These are phyloP conservation scores for Helleia helle DNA, from an alignment of 2,888 invertebrate species.

Conservation along the genomic window DNA sequence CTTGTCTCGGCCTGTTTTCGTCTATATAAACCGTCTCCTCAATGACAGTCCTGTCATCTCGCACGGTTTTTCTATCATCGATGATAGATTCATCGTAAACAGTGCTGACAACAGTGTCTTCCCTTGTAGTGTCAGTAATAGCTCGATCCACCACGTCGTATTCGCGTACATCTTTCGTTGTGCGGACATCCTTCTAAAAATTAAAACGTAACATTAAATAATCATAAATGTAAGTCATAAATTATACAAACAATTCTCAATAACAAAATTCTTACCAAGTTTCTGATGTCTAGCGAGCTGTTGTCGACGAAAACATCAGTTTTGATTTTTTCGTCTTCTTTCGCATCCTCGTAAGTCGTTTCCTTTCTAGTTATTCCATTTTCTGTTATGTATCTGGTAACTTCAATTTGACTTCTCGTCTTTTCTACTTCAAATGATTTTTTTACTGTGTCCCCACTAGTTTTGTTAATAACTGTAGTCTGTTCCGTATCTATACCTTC, in stretches of 20 bases:
- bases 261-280: slow-evolving; percentile 55
- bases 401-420: slow-evolving; percentile 65
- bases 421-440: slow-evolving; percentile 64
- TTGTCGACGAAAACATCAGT: slow-evolving; percentile 70
- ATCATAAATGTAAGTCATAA: too few relatives aligned
- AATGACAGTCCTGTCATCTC: slow-evolving; percentile 54
- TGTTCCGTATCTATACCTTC: slow-evolving; percentile 61
- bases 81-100: slow-evolving; percentile 62
- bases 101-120: slow-evolving; percentile 57
- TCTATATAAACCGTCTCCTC: slow-evolving; percentile 51
- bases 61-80: slow-evolving; percentile 59
- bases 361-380: slow-evolving; percentile 64
- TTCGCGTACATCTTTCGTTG: slow-evolving; percentile 60
- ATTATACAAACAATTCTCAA: too few relatives aligned
- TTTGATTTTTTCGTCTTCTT: slow-evolving; percentile 63
- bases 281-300: slow-evolving; percentile 67
- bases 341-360: slow-evolving; percentile 67
- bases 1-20: slow-evolving; percentile 49
- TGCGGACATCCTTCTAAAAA: slow-evolving; percentile 65
- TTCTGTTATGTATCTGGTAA: slow-evolving; percentile 61
- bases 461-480: slow-evolving; percentile 46
- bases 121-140: slow-evolving; percentile 56
- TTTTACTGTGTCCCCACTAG: slow-evolving; percentile 50
- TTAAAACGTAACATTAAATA: background rate
- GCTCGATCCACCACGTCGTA: slow-evolving; percentile 68